Percentiles rank a stretch among this genome's conserved stretches.
phyloP scores from a whole-genome alignment of 2,888 invertebrate species.

The Hybos culiciformis region DNA sequence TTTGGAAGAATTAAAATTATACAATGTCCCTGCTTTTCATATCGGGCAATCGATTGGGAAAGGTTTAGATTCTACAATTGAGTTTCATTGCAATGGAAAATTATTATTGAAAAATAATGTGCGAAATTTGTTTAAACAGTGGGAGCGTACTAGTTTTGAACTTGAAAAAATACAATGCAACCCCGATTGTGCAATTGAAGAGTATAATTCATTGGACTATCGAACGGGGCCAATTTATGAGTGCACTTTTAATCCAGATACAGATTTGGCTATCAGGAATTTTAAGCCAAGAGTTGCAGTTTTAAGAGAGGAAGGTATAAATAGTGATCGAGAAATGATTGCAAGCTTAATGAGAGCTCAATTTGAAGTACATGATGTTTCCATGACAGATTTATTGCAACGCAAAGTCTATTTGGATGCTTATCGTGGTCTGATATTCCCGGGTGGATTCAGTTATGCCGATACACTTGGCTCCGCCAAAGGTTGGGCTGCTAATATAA shows the following conservation, averaged over 20 bases:
- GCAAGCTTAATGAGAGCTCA: conserved; percentile 76
- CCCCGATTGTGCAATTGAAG: conserved; percentile 61
- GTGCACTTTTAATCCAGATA: conserved; percentile 55
- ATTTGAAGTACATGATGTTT: conserved; percentile 85
- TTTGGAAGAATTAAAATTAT: conserved; percentile 44
- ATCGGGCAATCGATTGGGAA: conserved; percentile 54
- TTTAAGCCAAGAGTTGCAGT: conserved; percentile 85
- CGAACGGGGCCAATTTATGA: conserved; percentile 60
- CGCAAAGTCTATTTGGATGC: conserved; percentile 56
- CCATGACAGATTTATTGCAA: conserved; percentile 77
- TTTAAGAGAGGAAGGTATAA: conserved; percentile 83
- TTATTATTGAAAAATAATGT: conserved; percentile 47
- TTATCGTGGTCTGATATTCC: conserved; percentile 85
- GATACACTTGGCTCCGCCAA: conserved; percentile 94
- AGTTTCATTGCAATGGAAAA: conserved; percentile 17
- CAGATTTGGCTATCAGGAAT: conserved; percentile 37
- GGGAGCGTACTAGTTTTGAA: conserved; percentile 93
- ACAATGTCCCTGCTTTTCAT: conserved; percentile 46
- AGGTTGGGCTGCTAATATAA: conserved; percentile 91
- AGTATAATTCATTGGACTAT: conserved; percentile 53
- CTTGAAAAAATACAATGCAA: conserved; percentile 78
- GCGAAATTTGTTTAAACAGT: conserved; percentile 58
- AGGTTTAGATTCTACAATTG: conserved; percentile 42
- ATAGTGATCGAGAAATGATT: conserved; percentile 97
- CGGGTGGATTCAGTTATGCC: conserved; percentile 96